These are phyloP conservation scores for Megathymus violae DNA, from an alignment of 1,140 invertebrate species.

Conservation along the genomic window DNA sequence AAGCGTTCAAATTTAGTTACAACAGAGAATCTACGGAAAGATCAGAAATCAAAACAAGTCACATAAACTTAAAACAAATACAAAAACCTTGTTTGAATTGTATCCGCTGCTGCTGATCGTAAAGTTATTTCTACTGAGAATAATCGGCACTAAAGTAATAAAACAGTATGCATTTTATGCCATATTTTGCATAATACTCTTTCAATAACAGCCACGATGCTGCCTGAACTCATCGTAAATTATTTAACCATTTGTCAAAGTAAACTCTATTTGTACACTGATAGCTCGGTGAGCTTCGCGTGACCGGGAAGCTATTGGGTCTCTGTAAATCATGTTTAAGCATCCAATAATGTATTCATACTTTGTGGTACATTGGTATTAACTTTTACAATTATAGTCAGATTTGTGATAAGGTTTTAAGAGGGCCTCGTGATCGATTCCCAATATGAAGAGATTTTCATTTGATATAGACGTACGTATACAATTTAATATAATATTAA, in stretches of 20 bases:
- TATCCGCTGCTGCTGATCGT: not conserved
- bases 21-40: not conserved
- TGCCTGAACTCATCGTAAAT: not conserved
- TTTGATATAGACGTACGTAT: no score
- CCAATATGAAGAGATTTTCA: no score
- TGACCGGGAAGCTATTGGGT: not conserved
- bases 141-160: not conserved
- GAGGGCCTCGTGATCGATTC: no score
- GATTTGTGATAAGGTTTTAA: no score
- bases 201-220: not conserved
- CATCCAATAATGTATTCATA: conserved; percentile 1
- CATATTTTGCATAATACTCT: not conserved
- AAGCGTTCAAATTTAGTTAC: no score
- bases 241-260: conserved; percentile 5
- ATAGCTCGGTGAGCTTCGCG: not conserved
- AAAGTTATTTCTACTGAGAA: not conserved
- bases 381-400: no score
- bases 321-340: not conserved
- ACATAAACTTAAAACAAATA: not conserved
- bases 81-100: not conserved
- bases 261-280: not conserved
- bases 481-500: no score
- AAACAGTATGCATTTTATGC: not conserved
- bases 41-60: not conserved
- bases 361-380: not conserved